These are phyloP conservation scores for Podarcis cretensis DNA, from an alignment of 2,113 vertebrate genomes.

Conservation along the genomic window DNA sequence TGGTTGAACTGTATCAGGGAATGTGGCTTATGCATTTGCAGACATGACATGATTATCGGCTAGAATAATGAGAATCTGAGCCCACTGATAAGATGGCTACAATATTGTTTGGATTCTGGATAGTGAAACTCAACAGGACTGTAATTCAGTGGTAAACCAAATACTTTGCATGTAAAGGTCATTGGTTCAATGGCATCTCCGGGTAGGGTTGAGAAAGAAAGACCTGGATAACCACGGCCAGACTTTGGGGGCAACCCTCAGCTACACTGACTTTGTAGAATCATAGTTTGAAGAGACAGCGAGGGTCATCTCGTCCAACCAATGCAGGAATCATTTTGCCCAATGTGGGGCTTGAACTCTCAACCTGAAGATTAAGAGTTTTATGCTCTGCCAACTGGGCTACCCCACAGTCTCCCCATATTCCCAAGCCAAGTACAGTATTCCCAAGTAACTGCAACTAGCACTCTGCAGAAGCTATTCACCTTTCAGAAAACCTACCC, in stretches of 20 bases:
- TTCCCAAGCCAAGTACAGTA: neutral
- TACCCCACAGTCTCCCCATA: neutral
- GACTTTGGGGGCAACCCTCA: neutral
- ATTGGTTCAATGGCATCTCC: neutral
- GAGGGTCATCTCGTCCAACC: too few species aligned
- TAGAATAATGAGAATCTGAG: neutral
- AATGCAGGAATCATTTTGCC: too few species aligned
- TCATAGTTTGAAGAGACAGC: too few species aligned
- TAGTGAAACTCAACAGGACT: neutral
- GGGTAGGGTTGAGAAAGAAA: neutral
- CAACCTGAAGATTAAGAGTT: too few species aligned
- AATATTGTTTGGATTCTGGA: neutral
- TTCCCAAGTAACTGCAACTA: constrained; percentile 1
- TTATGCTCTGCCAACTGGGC: too few species aligned
- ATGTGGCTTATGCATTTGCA: neutral
- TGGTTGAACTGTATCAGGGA: neutral
- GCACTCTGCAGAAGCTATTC: constrained; percentile 16
- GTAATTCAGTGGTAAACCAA: neutral
- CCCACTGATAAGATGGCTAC: neutral
- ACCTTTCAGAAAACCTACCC: constrained; percentile 39
- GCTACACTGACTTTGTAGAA: neutral
- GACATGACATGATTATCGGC: neutral
- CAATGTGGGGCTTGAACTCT: too few species aligned
- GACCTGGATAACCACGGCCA: neutral
- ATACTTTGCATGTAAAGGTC: neutral